Base-by-base conservation (phyloP, 2,888 invertebrate genomes). In the Choreutis nemorana region DNA sequence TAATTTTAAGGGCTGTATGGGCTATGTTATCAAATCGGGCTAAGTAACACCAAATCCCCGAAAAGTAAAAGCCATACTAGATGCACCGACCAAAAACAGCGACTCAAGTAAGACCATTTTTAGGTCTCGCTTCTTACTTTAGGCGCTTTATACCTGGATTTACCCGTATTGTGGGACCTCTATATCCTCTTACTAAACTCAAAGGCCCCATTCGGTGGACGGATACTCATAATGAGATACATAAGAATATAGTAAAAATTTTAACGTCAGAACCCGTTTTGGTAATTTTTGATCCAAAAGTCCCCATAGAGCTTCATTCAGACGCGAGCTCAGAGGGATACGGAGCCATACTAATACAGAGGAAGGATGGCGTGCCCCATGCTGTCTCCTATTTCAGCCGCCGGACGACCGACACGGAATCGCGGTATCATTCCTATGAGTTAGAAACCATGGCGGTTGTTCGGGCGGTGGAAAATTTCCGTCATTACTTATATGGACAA, bases 341-440 rank as follows among this genome's bases (percentile, higher is more conserved):
- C 4, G 50, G 41, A 0, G 51, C 46, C 3, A 47, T 55, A 7
- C 27, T 56, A 4, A 28, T 55, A 5, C 51, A 53, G 31, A 34
- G 36, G 26, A 37, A 47, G n/a, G 37, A n/a, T 3, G 28, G 13
- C n/a, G 8, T 11, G 4, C 23, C 23, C 3, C 23, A 23, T 11
- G 23, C 13, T 3, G 12, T 23, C 3, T 11, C 23, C 3, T 23
- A 23, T 11, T 23, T n/a, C 11, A 23, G 23, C 8, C 23, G 23
- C 5, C 23, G 23, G 5, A 23, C 23, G 8, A 23, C 23, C 8
- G 23, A 23, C 3, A 13, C 11, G 4, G 23, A 23, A 13, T 23
- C 23, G n/a, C n/a, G n/a, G n/a, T n/a, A n/a, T n/a, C n/a, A n/a
- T n/a, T n/a, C n/a, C n/a, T n/a, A n/a, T n/a, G n/a, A n/a, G n/a